Evolutionary conservation across 1,140 invertebrate species (phyloP).

Genomic region (Arion vulgaris): DNA sequence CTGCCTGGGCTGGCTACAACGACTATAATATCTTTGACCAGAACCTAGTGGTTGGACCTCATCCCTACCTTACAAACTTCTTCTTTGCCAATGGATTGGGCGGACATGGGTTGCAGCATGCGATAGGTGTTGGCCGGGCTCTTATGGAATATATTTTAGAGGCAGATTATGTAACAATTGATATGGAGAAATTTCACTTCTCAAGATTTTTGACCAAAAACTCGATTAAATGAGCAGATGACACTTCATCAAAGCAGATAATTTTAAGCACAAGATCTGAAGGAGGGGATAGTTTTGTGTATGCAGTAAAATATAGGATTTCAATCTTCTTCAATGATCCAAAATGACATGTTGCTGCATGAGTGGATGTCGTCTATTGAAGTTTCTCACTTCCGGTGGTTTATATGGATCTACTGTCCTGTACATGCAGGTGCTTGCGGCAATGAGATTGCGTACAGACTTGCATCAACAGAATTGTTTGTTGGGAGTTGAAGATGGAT

Average conservation of each 20-base stretch:
- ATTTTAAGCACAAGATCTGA: too few relatives aligned
- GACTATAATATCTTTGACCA: slow-evolving; percentile 95
- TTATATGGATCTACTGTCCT: too few relatives aligned
- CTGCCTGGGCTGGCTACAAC: slow-evolving; percentile 89
- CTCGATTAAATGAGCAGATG: background rate
- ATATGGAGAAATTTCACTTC: slow-evolving; percentile 85
- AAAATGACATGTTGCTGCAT: too few relatives aligned
- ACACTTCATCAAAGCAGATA: background rate
- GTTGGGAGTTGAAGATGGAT: too few relatives aligned
- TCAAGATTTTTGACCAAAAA: slow-evolving; percentile 81
- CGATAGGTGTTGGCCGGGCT: slow-evolving; percentile 88
- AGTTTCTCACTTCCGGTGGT: too few relatives aligned
- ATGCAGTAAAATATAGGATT: too few relatives aligned
- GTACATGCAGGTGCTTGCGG: too few relatives aligned
- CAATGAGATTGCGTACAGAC: too few relatives aligned
- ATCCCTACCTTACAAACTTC: slow-evolving; percentile 89
- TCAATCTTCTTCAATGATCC: too few relatives aligned
- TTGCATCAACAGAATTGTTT: too few relatives aligned
- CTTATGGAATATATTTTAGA: slow-evolving; percentile 87
- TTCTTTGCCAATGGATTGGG: slow-evolving; percentile 93
- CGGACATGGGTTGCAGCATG: slow-evolving; percentile 81
- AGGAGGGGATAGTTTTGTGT: too few relatives aligned
- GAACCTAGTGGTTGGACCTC: slow-evolving; percentile 91
- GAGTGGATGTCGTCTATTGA: too few relatives aligned
- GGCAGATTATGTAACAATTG: slow-evolving; percentile 81